These are phyloP conservation scores for Tetramorium bicarinatum DNA, from an alignment of 2,888 invertebrate species.

Conservation along the genomic window DNA sequence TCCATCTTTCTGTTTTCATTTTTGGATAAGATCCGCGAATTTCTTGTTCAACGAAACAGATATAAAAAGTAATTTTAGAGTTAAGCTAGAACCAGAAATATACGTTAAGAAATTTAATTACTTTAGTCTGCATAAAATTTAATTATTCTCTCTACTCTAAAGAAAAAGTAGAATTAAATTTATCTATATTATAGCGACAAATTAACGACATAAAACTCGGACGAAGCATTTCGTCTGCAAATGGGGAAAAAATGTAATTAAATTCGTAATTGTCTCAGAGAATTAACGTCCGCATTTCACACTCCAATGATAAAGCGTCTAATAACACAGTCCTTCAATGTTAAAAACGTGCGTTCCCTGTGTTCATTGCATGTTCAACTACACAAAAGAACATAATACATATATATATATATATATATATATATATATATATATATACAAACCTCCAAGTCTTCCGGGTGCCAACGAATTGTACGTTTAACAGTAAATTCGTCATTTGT, in stretches of 20 bases:
- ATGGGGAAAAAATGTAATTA: neutral
- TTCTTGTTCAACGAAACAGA: too few species aligned
- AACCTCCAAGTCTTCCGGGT: neutral
- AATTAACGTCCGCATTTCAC: neutral
- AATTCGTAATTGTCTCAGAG: slow-evolving; percentile 15
- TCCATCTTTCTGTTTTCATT: neutral
- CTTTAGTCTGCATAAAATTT: neutral
- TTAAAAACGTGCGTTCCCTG: neutral
- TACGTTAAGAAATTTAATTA: neutral
- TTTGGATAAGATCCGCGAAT: neutral
- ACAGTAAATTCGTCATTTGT: slow-evolving; percentile 38
- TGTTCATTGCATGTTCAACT: neutral
- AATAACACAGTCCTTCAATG: neutral
- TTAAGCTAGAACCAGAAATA: neutral
- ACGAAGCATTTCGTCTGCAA: neutral
- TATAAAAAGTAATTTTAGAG: neutral
- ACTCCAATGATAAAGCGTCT: neutral
- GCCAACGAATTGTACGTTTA: slow-evolving; percentile 18
- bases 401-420: neutral
- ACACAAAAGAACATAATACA: neutral
- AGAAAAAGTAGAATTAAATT: neutral
- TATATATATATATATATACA: neutral
- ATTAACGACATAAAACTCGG: neutral
- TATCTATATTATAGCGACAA: neutral
- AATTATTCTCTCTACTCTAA: neutral